Base-by-base conservation (phyloP, 2,888 invertebrate genomes). In the Harmothoe impar region DNA sequence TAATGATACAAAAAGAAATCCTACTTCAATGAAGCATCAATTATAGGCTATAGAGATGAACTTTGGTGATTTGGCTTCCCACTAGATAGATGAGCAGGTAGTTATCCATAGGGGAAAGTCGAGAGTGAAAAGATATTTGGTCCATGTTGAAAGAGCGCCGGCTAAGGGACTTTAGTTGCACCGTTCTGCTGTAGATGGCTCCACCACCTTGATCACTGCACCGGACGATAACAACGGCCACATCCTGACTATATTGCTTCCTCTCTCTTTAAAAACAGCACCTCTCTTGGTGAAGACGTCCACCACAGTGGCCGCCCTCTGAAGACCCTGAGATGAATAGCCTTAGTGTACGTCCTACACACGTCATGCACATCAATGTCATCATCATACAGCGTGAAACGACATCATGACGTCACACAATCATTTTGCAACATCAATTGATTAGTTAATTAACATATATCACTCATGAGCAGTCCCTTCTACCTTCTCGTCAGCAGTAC, bases 121-220 rank as follows among this genome's bases (percentile, higher is more conserved):
- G 23, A 43, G 12, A 25, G 81, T 33, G 81, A 15, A 81, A 15
- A 81, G 81, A 43, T 43, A 43, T 35, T 86, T 86, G 86, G 86
- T 86, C 86, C 86, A 25, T 20, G 52, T 20, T 86, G 86, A 86
- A 86, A 86, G 86, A 86, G 56, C 86, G 86, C 29, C 33, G 86
- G 86, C 31, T 12, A 56, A 25, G 43, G 56, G 56, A 54, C 86
- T 56, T 86, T 81, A 81, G 35, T 81, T 81, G 33, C 20, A 81
- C 20, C 43, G 33, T 33, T 43, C 20, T 43, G 35, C 81, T n/a
- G 52, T n/a, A 54, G 86, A 56, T n/a, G 86, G 29, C 86, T 17
- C 25, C 86, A 54, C 86, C 52, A 84, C 33, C 25, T 25, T 52
- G 54, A 3, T 54, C 84, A 81, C 81, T 81, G 33, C 25, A 33